Evolutionary conservation across 2,113 vertebrate genomes (phyloP).

Genomic region (Nerophis lumbriciformis): DNA sequence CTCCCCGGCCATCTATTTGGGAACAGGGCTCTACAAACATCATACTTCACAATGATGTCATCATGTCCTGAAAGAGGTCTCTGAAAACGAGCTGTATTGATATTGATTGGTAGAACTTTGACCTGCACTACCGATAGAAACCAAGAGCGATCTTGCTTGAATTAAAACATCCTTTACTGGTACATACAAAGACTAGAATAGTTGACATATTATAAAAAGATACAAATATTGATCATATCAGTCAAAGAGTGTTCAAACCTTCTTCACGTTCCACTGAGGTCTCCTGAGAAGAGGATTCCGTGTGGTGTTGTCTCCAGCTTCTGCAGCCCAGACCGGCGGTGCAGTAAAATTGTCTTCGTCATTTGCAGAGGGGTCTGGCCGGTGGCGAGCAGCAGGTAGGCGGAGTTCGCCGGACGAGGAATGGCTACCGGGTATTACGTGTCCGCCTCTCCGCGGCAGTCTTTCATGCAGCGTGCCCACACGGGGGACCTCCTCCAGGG

Average conservation of each 20-base stretch:
- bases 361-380: slow-evolving; percentile 3
- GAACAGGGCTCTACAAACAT: no score
- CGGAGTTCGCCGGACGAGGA: slow-evolving; percentile 35
- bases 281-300: slow-evolving; percentile 57
- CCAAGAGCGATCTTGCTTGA: no score
- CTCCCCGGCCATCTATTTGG: no score
- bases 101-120: no score
- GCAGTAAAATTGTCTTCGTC: slow-evolving; percentile 8
- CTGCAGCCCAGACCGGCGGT: slow-evolving; percentile 39
- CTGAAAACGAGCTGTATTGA: no score
- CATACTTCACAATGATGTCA: no score
- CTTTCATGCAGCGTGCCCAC: slow-evolving; percentile 40
- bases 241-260: slow-evolving; percentile 14
- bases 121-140: not conserved
- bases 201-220: slow-evolving; percentile 19
- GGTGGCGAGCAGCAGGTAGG: slow-evolving; percentile 8
- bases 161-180: slow-evolving; percentile 6
- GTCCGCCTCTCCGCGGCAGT: not conserved
- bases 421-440: slow-evolving; percentile 11
- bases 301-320: slow-evolving; percentile 27
- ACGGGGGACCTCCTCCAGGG: slow-evolving; percentile 47
- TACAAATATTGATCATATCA: not conserved
- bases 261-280: slow-evolving; percentile 59
- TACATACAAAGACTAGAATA: slow-evolving; percentile 18
- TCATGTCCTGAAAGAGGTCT: no score